phyloP scores from a whole-genome alignment of 2,797 vertebrate genomes.

The Fundulus diaphanus region DNA sequence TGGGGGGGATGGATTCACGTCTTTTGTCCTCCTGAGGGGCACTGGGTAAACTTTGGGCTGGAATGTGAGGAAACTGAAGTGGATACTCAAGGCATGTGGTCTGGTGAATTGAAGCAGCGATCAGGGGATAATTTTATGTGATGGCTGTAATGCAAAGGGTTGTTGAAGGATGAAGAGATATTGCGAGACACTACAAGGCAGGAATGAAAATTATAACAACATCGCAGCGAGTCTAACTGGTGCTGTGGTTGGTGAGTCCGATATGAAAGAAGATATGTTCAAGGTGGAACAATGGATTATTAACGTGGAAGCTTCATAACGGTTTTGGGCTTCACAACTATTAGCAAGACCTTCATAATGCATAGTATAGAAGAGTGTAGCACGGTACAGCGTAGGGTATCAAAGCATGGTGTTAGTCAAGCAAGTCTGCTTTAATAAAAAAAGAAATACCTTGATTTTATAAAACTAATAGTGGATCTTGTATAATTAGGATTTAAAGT shows the following conservation, averaged over 20 bases:
- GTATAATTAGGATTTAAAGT: background rate
- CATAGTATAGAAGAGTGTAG: background rate
- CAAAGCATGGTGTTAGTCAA: too few relatives aligned
- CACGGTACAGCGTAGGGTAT: background rate
- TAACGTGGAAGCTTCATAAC: background rate
- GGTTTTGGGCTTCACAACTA: background rate
- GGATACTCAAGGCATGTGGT: conserved; percentile 32
- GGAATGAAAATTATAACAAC: conserved; percentile 49
- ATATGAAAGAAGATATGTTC: background rate
- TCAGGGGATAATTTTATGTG: conserved; percentile 66
- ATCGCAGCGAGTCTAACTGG: conserved; percentile 1
- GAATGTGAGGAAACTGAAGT: conserved; percentile 59
- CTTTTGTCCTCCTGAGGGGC: conserved; percentile 34
- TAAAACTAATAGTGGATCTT: background rate
- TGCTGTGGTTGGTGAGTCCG: background rate
- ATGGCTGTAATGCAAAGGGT: conserved; percentile 51
- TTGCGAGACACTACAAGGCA: conserved; percentile 48
- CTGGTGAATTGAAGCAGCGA: conserved; percentile 67
- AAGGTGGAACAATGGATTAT: background rate
- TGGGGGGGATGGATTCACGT: conserved; percentile 48
- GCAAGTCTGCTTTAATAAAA: background rate
- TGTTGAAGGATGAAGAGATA: conserved; percentile 20
- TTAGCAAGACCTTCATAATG: background rate
- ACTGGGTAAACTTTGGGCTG: conserved; percentile 59
- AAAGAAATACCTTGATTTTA: background rate